phyloP scores from a whole-genome alignment of 2,888 invertebrate species.

The Lepidocyrtinus sp. region DNA sequence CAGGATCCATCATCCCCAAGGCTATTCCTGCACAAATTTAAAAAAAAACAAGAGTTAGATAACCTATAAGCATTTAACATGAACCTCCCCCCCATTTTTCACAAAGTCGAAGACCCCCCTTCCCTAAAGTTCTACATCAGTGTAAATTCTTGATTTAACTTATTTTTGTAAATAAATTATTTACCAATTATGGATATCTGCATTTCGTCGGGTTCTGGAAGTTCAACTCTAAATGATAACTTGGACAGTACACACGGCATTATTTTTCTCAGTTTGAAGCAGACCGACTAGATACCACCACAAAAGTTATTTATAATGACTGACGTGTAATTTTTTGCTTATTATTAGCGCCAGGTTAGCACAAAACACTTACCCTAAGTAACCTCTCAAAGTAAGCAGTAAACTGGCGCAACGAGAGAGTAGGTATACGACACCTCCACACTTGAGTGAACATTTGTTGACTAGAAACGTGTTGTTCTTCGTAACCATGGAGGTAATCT shows the following conservation, averaged over 20 bases:
- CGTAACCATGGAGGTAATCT: slow-evolving; percentile 82
- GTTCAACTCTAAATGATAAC: slow-evolving; percentile 85
- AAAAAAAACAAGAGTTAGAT: too few relatives aligned
- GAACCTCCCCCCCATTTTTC: too few relatives aligned
- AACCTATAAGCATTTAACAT: too few relatives aligned
- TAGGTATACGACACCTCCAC: slow-evolving; percentile 75
- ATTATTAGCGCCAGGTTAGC: too few relatives aligned
- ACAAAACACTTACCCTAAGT: slow-evolving; percentile 72
- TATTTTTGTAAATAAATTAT: slow-evolving; percentile 23
- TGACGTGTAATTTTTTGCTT: not conserved
- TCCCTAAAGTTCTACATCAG: too few relatives aligned
- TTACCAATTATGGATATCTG: slow-evolving; percentile 77
- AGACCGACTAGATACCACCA: slow-evolving; percentile 86
- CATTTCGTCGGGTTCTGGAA: slow-evolving; percentile 87
- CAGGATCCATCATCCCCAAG: slow-evolving; percentile 50
- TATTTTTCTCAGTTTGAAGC: slow-evolving; percentile 90
- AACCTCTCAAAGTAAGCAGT: slow-evolving; percentile 73
- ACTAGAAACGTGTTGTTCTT: slow-evolving; percentile 80
- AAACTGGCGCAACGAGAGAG: slow-evolving; percentile 70
- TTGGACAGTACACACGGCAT: slow-evolving; percentile 89
- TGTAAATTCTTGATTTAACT: too few relatives aligned
- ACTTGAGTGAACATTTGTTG: slow-evolving; percentile 90
- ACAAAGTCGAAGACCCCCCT: too few relatives aligned
- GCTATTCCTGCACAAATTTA: slow-evolving; percentile 60
- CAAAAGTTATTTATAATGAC: too few relatives aligned